Evolutionary conservation across 2,113 vertebrate genomes (phyloP).

Genomic region (Fregetta grallaria): DNA sequence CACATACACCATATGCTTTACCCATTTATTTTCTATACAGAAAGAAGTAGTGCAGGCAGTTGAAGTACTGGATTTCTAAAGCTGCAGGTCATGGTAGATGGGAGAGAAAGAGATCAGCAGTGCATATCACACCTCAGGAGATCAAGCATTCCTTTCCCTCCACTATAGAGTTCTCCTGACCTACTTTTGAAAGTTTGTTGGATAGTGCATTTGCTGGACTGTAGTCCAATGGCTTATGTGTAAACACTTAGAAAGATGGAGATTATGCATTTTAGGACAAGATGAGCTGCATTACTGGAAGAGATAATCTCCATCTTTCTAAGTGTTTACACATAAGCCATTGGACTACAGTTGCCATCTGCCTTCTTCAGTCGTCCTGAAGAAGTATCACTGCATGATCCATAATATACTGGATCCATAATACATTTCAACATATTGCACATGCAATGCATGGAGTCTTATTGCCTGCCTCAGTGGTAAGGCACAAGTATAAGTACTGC

Average conservation of each 20-base stretch:
- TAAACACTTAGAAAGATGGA: no score
- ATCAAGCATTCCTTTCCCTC: background rate
- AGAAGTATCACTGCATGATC: background rate
- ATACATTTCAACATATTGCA: background rate
- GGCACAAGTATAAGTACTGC: background rate
- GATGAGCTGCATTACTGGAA: background rate
- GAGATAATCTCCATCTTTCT: background rate
- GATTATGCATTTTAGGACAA: constrained; percentile 1
- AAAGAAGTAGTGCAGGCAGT: background rate
- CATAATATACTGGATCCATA: background rate
- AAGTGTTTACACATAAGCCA: background rate
- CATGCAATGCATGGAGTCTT: background rate
- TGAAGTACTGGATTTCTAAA: background rate
- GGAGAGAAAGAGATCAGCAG: background rate
- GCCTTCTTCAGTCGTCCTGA: background rate
- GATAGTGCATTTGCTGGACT: background rate
- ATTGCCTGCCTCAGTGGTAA: no score
- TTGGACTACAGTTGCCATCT: background rate
- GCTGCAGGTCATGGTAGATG: background rate
- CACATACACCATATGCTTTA: accelerated
- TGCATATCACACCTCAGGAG: background rate
- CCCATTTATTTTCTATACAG: background rate
- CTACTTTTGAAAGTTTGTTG: background rate
- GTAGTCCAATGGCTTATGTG: no score
- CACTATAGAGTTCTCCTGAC: background rate